phyloP scores from a whole-genome alignment of 2,888 invertebrate genomes.

The Stomorhina lunata region DNA sequence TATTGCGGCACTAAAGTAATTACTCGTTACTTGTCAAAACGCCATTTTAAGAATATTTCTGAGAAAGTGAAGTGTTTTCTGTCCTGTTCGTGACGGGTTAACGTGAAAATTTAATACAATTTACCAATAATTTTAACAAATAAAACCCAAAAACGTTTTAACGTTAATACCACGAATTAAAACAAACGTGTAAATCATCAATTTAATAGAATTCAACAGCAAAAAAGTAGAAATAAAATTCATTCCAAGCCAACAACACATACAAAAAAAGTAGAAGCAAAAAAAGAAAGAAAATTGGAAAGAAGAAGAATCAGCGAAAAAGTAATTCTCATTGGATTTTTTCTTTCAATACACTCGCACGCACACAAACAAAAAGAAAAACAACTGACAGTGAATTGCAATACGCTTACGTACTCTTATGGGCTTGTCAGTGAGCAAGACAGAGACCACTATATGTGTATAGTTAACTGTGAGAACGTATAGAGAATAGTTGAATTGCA shows the following conservation, averaged over 20 bases:
- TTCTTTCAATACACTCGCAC: slow-evolving; percentile 24
- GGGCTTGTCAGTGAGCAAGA: slow-evolving; percentile 27
- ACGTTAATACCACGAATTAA: slow-evolving; percentile 19
- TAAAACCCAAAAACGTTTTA: slow-evolving; percentile 41
- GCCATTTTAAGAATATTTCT: slow-evolving; percentile 59
- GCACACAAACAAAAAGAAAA: slow-evolving; percentile 20
- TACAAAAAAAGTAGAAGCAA: slow-evolving; percentile 14
- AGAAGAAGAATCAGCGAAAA: slow-evolving; percentile 59
- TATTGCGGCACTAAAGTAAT: background rate
- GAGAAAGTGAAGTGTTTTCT: slow-evolving; percentile 61
- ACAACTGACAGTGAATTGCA: slow-evolving; percentile 28
- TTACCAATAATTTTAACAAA: slow-evolving; percentile 41
- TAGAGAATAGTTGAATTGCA: slow-evolving; percentile 53
- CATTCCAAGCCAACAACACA: slow-evolving; percentile 57
- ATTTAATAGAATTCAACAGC: slow-evolving; percentile 20
- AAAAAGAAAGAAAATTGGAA: slow-evolving; percentile 21
- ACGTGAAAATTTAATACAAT: slow-evolving; percentile 56
- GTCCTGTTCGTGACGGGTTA: slow-evolving; percentile 65
- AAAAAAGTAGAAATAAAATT: slow-evolving; percentile 37
- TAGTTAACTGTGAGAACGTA: slow-evolving; percentile 9
- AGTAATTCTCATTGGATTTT: slow-evolving; percentile 53
- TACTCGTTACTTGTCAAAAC: slow-evolving; percentile 55
- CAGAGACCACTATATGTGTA: slow-evolving; percentile 41
- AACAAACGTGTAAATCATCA: slow-evolving; percentile 18
- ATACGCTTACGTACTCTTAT: background rate